phyloP scores from a whole-genome alignment of 2,113 vertebrate species.

The Collichthys lucidus region DNA sequence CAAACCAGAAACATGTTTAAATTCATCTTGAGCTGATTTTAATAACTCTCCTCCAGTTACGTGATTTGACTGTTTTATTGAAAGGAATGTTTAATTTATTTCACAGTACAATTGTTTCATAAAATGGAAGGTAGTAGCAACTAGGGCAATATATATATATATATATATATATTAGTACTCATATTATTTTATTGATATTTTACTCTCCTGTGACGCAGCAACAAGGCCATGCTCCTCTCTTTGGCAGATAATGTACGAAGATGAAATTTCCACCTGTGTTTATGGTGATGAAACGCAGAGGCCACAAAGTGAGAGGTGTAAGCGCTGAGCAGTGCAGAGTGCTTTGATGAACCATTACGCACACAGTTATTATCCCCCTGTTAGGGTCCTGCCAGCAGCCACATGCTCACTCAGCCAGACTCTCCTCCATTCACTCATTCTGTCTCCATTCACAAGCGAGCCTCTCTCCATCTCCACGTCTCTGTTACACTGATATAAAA shows the following conservation, averaged over 20 bases:
- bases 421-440: conserved; percentile 37
- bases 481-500: conserved; percentile 36
- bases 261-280: not conserved
- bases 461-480: not conserved
- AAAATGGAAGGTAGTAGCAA: not conserved
- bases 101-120: too few relatives aligned
- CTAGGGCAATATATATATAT: not conserved
- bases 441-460: conserved; percentile 60
- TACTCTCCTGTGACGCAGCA: not conserved
- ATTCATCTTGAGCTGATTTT: not conserved
- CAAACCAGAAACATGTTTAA: not conserved
- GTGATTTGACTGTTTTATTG: not conserved
- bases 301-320: conserved; percentile 14
- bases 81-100: not conserved
- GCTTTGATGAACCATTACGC: conserved; percentile 45
- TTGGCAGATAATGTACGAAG: not conserved
- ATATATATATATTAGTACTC: not conserved
- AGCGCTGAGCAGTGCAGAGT: conserved; percentile 12
- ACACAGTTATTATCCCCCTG: conserved; percentile 32
- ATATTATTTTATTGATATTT: not conserved
- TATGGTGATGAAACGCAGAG: conserved; percentile 27
- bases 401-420: conserved; percentile 33
- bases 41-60: not conserved
- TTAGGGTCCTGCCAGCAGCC: conserved; percentile 28
- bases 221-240: not conserved